These are phyloP conservation scores for Hippocampus kuda DNA, from an alignment of 2,797 vertebrate species.

Conservation along the genomic window DNA sequence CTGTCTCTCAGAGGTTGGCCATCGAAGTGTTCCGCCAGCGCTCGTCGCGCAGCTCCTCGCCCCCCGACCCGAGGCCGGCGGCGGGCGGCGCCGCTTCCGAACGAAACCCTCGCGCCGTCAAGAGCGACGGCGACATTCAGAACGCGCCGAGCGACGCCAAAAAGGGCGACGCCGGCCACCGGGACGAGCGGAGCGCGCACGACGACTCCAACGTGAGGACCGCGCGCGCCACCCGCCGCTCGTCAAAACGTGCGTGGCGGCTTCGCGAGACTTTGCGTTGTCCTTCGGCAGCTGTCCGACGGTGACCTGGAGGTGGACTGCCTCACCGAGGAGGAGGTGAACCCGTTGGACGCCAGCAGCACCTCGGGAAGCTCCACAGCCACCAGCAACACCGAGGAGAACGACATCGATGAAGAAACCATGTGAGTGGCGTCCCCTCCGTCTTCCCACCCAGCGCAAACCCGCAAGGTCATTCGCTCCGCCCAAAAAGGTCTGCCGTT, in stretches of 20 bases:
- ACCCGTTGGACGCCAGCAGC: conserved; percentile 90
- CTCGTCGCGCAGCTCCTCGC: conserved; percentile 85
- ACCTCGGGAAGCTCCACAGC: conserved; percentile 97
- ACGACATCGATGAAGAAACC: conserved; percentile 96
- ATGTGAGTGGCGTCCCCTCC: conserved; percentile 70
- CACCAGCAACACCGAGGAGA: conserved; percentile 97
- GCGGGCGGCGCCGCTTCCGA: conserved; percentile 74
- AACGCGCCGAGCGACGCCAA: conserved; percentile 58
- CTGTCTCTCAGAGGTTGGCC: conserved; percentile 74
- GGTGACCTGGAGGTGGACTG: conserved; percentile 92
- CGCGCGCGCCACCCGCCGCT: neutral
- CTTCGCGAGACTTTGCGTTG: neutral
- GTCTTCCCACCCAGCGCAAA: too few relatives aligned
- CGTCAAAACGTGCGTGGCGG: too few relatives aligned
- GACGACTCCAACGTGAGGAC: conserved; percentile 86
- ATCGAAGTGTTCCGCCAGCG: conserved; percentile 90
- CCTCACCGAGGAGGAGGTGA: conserved; percentile 87
- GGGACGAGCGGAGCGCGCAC: conserved; percentile 76
- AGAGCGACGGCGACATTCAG: conserved; percentile 69
- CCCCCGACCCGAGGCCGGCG: conserved; percentile 77
- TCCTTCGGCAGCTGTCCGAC: conserved; percentile 80
- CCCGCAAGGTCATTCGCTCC: too few relatives aligned
- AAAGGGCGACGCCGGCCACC: conserved; percentile 56
- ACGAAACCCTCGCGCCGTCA: conserved; percentile 70
- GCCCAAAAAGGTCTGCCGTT: too few relatives aligned